Evolutionary conservation across 2,113 vertebrate genomes (phyloP), one percentile per base, ranked within the genome.

Genomic region (Trogon melanurus): DNA sequence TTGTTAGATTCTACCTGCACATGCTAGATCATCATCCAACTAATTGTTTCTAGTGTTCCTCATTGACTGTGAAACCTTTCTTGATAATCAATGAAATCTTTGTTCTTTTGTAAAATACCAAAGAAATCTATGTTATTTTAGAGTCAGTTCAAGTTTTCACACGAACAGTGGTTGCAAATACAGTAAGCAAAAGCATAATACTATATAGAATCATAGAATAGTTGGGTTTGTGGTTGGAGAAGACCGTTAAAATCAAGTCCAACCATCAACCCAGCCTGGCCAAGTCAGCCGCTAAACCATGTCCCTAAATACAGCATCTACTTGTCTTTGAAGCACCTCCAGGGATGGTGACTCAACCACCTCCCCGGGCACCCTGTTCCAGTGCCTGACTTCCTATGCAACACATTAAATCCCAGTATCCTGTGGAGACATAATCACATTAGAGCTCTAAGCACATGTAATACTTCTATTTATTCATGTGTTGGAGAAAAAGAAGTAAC

Each of bases 351-450:
- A 41, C 41, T 41, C 41, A 41, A 41, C 41, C 41, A 41, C 41
- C 41, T 41, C 41, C 41, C 41, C 41, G 11, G 13, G 41, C 41
- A 41, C 11, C 41, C 41, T 41, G 41, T 41, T 41, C 41, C 41
- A 41, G 41, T 41, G 41, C 41, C 41, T 41, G 41, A 41, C 41
- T 41, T 41, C n/a, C 74, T 82, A 7, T 25, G 38, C 57, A 75
- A 65, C 66, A 69, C 57, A 82, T 48, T 79, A 85, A 95, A 93
- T 88, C 74, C 70, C 48, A 26, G 29, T 79, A 54, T 82, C 93
- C 93, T 85, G 79, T 57, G 71, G 92, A 85, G 79, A 82, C 62
- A 56, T 82, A 94, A 94, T 93, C 85, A 88, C 48, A 88, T 96
- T 88, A 89, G 32, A 82, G 81, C 29, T 88, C 66, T 94, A 94